These are phyloP conservation scores for Ovis canadensis DNA, from an alignment of 2,113 vertebrate species.

Conservation along the genomic window DNA sequence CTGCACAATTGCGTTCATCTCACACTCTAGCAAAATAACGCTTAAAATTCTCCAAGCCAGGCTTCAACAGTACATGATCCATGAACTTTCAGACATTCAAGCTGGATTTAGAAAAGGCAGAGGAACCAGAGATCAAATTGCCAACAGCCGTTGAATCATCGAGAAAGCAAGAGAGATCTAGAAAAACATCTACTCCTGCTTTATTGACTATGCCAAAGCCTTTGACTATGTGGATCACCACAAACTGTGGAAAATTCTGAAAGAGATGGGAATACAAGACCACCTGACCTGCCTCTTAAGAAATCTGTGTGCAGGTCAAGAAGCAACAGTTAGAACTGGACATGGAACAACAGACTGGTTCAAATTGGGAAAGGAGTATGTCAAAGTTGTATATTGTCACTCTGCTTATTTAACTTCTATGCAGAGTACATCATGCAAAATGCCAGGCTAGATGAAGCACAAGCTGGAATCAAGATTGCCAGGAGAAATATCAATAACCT, in stretches of 20 bases:
- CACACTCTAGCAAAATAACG: not conserved
- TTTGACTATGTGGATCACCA: not conserved
- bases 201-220: not conserved
- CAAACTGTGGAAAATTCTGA: not conserved
- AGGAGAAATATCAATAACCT: no score
- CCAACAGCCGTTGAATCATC: accelerated
- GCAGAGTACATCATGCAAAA: not conserved
- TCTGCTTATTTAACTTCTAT: not conserved
- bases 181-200: not conserved
- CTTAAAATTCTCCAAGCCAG: not conserved
- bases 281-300: not conserved
- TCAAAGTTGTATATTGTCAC: not conserved
- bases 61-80: not conserved
- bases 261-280: not conserved
- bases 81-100: not conserved
- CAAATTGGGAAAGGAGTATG: not conserved
- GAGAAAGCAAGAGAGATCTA: not conserved
- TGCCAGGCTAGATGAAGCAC: not conserved
- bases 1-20: not conserved
- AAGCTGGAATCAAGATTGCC: not conserved
- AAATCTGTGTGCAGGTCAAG: not conserved
- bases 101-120: not conserved
- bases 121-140: not conserved
- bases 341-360: not conserved
- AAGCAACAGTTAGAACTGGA: not conserved